Evolutionary conservation across 35 echinoderm and acorn worm genomes (phyloP).

Genomic region (Apostichopus japonicus): DNA sequence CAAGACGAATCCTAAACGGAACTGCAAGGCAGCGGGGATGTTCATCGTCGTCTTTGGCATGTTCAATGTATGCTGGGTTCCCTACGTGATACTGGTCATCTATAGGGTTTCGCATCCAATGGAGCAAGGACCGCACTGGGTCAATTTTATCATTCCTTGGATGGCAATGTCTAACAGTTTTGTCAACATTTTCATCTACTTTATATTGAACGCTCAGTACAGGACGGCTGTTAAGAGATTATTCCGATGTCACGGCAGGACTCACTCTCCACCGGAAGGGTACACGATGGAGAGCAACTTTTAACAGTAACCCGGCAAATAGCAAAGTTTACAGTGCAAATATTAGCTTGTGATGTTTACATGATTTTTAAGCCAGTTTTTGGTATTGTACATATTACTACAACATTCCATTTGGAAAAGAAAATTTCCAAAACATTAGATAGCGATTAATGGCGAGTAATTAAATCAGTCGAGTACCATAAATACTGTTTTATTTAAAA

Average conservation of each 20-base stretch:
- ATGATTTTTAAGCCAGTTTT: too few species aligned
- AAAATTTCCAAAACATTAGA: too few species aligned
- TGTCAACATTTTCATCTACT: constrained; percentile 37
- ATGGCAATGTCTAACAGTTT: constrained; percentile 58
- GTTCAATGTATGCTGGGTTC: constrained; percentile 52
- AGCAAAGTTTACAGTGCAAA: too few species aligned
- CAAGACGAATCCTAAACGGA: background rate
- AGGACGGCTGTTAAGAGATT: constrained; percentile 8
- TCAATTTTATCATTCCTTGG: constrained; percentile 49
- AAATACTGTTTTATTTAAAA: too few species aligned
- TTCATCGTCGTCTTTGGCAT: constrained; percentile 23
- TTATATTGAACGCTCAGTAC: constrained; percentile 8
- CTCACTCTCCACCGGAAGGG: background rate
- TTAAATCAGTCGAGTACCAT: too few species aligned
- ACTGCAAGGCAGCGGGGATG: constrained; percentile 14
- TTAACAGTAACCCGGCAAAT: background rate
- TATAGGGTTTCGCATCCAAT: background rate
- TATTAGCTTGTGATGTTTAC: too few species aligned
- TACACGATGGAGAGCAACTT: background rate
- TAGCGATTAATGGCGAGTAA: too few species aligned
- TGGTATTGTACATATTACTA: too few species aligned
- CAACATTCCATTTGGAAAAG: too few species aligned
- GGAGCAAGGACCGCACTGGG: background rate
- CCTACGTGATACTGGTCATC: constrained; percentile 10
- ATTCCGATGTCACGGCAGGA: background rate